These are phyloP conservation scores for Montipora sp. DNA, from an alignment of 64 coral and sea anemone genomes.

Conservation along the genomic window DNA sequence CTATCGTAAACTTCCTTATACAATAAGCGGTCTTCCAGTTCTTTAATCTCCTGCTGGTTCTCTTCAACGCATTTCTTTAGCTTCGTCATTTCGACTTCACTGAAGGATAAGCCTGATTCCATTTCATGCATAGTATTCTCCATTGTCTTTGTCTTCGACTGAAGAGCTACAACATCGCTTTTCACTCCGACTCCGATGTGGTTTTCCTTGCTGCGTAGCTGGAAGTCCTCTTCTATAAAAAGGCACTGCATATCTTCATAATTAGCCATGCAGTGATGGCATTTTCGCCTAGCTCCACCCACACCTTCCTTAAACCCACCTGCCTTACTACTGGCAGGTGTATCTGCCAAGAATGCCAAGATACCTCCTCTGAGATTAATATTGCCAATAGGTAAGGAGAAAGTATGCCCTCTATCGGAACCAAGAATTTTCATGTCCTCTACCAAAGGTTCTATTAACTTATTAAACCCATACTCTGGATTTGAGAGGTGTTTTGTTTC, in stretches of 20 bases:
- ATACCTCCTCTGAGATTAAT: slow-evolving; percentile 5
- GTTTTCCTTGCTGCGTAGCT: not conserved
- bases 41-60: no score
- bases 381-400: not conserved
- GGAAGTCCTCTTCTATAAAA: slow-evolving; percentile 37
- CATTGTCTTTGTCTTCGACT: no score
- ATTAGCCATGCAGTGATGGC: slow-evolving; percentile 25
- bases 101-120: no score
- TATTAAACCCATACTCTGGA: slow-evolving; percentile 46
- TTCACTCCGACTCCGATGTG: no score
- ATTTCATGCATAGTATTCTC: no score
- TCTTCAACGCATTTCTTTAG: no score
- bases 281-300: slow-evolving; percentile 28
- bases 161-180: no score
- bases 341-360: slow-evolving; percentile 16
- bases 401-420: slow-evolving; percentile 17
- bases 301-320: slow-evolving; percentile 31
- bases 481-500: not conserved
- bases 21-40: no score
- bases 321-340: slow-evolving; percentile 14
- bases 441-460: slow-evolving; percentile 39
- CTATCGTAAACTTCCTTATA: no score
- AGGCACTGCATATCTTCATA: slow-evolving; percentile 26
- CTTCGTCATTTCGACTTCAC: no score
- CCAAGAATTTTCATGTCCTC: slow-evolving; percentile 30